phyloP scores from a whole-genome alignment of 2,888 invertebrate species.

The Cryptocheilus praepositus region DNA sequence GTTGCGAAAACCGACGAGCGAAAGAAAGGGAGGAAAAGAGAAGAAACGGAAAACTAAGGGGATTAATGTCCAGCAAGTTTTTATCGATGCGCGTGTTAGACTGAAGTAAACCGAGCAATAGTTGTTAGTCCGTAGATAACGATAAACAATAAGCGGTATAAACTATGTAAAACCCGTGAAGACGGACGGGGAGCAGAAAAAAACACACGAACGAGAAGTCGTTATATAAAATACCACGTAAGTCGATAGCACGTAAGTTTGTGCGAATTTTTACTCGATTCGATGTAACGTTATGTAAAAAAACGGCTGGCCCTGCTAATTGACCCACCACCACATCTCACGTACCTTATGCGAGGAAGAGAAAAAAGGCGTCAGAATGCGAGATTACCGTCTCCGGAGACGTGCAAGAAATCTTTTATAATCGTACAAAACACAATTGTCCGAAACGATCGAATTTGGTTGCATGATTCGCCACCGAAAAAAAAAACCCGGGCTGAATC shows the following conservation, averaged over 20 bases:
- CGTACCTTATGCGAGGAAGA: no score
- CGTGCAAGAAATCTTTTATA: no score
- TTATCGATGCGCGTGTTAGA: slow-evolving; percentile 51
- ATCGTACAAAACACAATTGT: no score
- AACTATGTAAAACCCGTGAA: no score
- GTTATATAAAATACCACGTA: slow-evolving; percentile 11
- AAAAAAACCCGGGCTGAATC: no score
- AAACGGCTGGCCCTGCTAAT: slow-evolving; percentile 16
- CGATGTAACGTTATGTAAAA: slow-evolving; percentile 21
- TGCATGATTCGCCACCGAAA: no score
- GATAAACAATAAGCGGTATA: slow-evolving; percentile 22
- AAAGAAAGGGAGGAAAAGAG: slow-evolving; percentile 2
- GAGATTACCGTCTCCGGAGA: no score
- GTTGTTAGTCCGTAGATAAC: slow-evolving; percentile 44
- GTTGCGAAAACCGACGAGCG: no score
- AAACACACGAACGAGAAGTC: slow-evolving; percentile 18
- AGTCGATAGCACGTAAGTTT: slow-evolving; percentile 18
- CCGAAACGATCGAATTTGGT: no score
- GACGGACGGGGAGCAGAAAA: slow-evolving; percentile 22
- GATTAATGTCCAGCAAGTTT: slow-evolving; percentile 26
- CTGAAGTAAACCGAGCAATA: slow-evolving; percentile 57
- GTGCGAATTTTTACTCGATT: slow-evolving; percentile 45
- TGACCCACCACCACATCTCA: background rate
- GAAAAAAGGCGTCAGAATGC: no score
- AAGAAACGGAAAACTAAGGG: slow-evolving; percentile 19